Evolutionary conservation across 1,140 invertebrate species (phyloP), one percentile per base, ranked within the genome.

Genomic region (Pseudomyrmex sp.): DNA sequence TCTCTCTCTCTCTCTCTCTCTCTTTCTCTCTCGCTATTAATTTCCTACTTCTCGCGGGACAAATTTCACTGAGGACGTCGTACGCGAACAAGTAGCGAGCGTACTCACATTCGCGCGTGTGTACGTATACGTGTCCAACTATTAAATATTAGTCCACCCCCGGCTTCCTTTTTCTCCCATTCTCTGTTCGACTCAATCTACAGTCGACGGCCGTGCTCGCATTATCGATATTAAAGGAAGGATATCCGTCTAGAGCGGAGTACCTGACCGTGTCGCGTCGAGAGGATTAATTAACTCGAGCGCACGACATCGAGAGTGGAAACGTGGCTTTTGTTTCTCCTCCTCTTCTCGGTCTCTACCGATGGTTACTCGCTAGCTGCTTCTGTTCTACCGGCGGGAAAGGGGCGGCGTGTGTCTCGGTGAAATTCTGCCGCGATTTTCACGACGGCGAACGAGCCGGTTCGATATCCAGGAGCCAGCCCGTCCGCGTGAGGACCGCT

Each of bases 161-260:
- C 82, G 52, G 46, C 70, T 79, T 84, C 84, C 79, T 85, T 89
- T 68, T 85, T 79, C 79, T 85, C 74, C 48, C 35, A 35, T 66
- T 56, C 59, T 44, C 65, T 59, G 59, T 58, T 77, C 61, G 70
- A 35, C 73, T 63, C 72, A 62, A 72, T 86, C 76, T 85, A 73
- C 76, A 63, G 86, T 83, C 86, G 62, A 82, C 83, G 70, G 76
- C 26, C 61, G 80, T 58, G 66, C 85, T 77, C 90, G 90, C 91
- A 92, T 92, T 92, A 92, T 92, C 91, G 91, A 92, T 92, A 92
- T 92, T 92, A 92, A 92, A 92, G 90, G 89, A 91, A 91, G 35
- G 91, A 89, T 89, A 92, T 82, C 87, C 84, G 88, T 89, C 86
- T 89, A 63, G 68, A 88, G 77, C 86, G 87, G 87, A 35, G 35